These are phyloP conservation scores for Chloroceryle aenea DNA, from an alignment of 2,113 vertebrate species.

Conservation along the genomic window DNA sequence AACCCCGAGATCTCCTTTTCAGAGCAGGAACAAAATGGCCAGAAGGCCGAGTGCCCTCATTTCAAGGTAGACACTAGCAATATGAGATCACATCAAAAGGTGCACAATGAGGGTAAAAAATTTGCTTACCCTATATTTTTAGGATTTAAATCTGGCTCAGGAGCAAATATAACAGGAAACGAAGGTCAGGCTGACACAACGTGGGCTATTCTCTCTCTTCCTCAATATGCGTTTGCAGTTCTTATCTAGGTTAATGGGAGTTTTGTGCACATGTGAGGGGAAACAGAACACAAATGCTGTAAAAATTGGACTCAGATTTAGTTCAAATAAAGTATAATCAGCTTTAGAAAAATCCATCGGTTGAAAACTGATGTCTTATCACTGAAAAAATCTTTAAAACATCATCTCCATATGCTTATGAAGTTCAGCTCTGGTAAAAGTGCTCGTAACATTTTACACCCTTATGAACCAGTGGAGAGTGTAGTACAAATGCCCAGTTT, in stretches of 20 bases:
- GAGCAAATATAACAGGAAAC: constrained; percentile 46
- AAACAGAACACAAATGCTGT: constrained; percentile 21
- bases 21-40: neutral
- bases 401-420: neutral
- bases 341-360: constrained; percentile 33
- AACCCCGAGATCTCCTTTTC: neutral
- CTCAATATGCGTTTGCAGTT: constrained; percentile 44
- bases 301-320: constrained; percentile 47
- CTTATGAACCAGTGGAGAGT: neutral
- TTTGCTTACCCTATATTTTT: constrained; percentile 41
- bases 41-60: neutral
- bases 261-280: constrained; percentile 22
- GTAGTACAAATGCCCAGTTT: neutral
- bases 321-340: constrained; percentile 42
- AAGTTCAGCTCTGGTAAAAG: neutral
- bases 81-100: neutral
- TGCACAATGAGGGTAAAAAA: constrained; percentile 13
- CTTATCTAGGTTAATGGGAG: constrained; percentile 35
- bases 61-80: neutral
- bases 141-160: constrained; percentile 46
- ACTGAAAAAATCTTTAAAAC: constrained; percentile 19
- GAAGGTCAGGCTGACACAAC: constrained; percentile 43
- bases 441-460: neutral
- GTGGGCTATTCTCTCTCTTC: constrained; percentile 49
- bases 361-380: constrained; percentile 45